These are phyloP conservation scores for Hephaestus fuliginosus DNA, from an alignment of 2,797 vertebrate species.

Conservation along the genomic window DNA sequence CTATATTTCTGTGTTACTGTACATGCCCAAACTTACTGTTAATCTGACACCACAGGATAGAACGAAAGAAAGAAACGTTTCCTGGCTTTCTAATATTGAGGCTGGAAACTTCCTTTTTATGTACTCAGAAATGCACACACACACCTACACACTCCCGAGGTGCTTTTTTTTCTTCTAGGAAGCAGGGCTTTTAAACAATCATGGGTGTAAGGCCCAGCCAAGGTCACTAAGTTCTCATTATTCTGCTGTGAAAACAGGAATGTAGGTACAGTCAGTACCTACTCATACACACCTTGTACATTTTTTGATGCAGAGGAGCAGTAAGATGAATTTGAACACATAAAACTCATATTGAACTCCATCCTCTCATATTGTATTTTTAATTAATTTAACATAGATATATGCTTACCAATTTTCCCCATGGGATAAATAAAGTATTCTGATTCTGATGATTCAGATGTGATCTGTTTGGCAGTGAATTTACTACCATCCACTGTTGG, in stretches of 20 bases:
- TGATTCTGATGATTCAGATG: too few relatives aligned
- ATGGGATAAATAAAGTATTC: too few relatives aligned
- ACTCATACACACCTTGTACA: not conserved
- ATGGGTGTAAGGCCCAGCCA: slow-evolving; percentile 53
- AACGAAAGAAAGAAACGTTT: slow-evolving; percentile 70
- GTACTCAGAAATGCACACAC: slow-evolving; percentile 20
- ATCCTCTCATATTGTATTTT: not conserved
- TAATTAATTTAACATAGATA: not conserved
- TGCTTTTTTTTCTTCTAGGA: slow-evolving; percentile 49
- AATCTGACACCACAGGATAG: slow-evolving; percentile 64
- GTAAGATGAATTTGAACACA: not conserved
- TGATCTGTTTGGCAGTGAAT: not conserved
- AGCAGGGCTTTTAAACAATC: slow-evolving; percentile 62
- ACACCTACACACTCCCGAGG: slow-evolving; percentile 8
- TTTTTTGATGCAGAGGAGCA: slow-evolving; percentile 1
- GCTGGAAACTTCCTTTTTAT: slow-evolving; percentile 64
- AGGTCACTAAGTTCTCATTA: slow-evolving; percentile 55
- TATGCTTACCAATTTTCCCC: too few relatives aligned
- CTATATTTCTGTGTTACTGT: slow-evolving; percentile 20
- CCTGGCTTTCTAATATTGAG: slow-evolving; percentile 75
- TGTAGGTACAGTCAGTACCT: slow-evolving; percentile 7
- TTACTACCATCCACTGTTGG: not conserved
- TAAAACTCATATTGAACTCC: not conserved
- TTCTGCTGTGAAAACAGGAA: slow-evolving; percentile 56
- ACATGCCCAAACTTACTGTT: slow-evolving; percentile 39